These are phyloP conservation scores for Sciurus carolinensis DNA, from an alignment of 2,797 vertebrate species.

Conservation along the genomic window DNA sequence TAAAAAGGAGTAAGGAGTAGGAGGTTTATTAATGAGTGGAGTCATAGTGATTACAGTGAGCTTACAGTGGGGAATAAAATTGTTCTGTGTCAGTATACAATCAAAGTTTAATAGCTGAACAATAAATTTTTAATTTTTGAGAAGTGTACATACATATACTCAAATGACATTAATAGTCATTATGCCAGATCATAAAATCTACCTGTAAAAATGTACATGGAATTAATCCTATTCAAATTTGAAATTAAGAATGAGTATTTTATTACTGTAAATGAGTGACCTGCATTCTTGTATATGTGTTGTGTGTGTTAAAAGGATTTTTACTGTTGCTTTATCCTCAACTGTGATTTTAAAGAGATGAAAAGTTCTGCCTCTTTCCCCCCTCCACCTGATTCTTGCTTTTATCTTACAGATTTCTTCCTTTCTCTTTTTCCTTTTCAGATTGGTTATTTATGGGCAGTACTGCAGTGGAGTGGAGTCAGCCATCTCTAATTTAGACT, in stretches of 20 bases:
- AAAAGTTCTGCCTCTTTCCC: neutral
- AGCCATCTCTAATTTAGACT: constrained; percentile 94
- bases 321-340: neutral
- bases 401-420: neutral
- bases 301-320: neutral
- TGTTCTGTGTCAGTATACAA: neutral
- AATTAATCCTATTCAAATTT: constrained; percentile 59
- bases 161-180: neutral
- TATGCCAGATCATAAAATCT: constrained; percentile 28
- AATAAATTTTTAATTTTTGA: neutral
- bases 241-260: neutral
- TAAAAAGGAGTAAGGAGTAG: constrained; percentile 42
- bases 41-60: neutral
- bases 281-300: neutral
- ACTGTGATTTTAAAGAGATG: neutral
- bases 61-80: constrained; percentile 1
- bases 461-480: constrained; percentile 98
- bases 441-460: constrained; percentile 97
- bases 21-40: constrained; percentile 25
- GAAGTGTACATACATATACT: neutral
- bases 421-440: constrained; percentile 83
- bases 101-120: neutral
- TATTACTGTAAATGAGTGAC: neutral
- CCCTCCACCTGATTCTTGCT: neutral
- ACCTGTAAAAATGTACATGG: neutral